Percentiles rank a stretch among this genome's conserved stretches.
Conservation (phyloP, 1,140 invertebrate species). For the Drosophila ohnishii region DNA sequence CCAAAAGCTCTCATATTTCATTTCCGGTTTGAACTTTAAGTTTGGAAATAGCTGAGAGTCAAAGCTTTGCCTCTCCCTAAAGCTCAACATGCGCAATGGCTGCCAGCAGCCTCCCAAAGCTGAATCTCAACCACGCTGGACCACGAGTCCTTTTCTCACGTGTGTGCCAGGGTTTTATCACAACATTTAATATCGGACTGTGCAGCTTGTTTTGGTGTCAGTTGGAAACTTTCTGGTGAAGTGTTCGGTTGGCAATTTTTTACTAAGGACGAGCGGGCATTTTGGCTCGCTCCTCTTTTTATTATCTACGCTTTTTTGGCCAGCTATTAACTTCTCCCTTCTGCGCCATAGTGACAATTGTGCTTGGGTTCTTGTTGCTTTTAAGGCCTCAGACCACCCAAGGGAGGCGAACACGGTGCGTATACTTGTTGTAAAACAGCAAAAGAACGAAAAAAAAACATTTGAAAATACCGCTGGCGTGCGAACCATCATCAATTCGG, state of each 20-base stretch:
- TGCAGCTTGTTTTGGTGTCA: slow-evolving; percentile 56
- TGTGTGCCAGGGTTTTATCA: slow-evolving; percentile 55
- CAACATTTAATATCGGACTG: slow-evolving; percentile 63
- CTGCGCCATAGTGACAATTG: slow-evolving; percentile 32
- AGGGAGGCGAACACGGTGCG: slow-evolving; percentile 39
- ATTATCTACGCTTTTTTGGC: slow-evolving; percentile 36
- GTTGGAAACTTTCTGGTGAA: slow-evolving; percentile 73
- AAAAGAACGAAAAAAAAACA: not conserved
- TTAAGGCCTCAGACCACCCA: slow-evolving; percentile 28
- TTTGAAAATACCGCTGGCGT: slow-evolving; percentile 7
- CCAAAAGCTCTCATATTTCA: not conserved
- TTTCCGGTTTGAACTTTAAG: slow-evolving; percentile 21
- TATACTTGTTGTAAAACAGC: slow-evolving; percentile 30
- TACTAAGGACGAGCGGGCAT: slow-evolving; percentile 25
- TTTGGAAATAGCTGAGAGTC: not conserved
- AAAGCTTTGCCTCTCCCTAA: slow-evolving; percentile 8
- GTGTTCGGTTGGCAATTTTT: slow-evolving; percentile 60
- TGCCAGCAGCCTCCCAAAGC: slow-evolving; percentile 46
- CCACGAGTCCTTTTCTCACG: slow-evolving; percentile 25
- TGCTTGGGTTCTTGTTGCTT: slow-evolving; percentile 36
- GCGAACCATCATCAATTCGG: slow-evolving; percentile 19
- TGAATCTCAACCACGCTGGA: slow-evolving; percentile 13
- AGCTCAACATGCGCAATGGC: slow-evolving; percentile 49
- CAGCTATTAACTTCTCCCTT: not conserved
- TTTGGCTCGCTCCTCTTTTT: slow-evolving; percentile 45